Conservation (phyloP, 2,888 invertebrate species). For the Caenorhabditis macrosperma region DNA sequence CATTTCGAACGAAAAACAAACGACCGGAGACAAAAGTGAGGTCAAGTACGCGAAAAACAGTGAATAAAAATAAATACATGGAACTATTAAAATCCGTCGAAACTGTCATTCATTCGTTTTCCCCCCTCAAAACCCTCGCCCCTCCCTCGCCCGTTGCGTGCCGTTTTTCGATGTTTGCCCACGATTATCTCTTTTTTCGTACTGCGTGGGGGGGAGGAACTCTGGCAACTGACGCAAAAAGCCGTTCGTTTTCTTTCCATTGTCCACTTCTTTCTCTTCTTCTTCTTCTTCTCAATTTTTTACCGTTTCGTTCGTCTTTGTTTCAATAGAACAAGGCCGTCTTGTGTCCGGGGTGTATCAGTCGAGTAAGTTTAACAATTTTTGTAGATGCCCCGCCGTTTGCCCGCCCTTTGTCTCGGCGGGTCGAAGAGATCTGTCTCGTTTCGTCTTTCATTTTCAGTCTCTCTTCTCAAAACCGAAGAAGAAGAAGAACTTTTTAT, state of each 20-base stretch:
- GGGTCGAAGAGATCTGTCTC: slow-evolving; percentile 14
- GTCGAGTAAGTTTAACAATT: slow-evolving; percentile 43
- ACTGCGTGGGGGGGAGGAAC: too few relatives aligned
- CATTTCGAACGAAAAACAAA: too few relatives aligned
- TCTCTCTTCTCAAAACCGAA: slow-evolving; percentile 7
- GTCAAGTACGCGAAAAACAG: neutral
- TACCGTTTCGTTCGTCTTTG: slow-evolving; percentile 13
- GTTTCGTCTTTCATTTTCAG: slow-evolving; percentile 9
- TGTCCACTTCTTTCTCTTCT: too few relatives aligned
- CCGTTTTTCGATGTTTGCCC: slow-evolving; percentile 3
- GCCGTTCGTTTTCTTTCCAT: neutral
- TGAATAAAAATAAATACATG: neutral
- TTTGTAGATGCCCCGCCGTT: slow-evolving; percentile 6
- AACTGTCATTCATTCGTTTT: neutral
- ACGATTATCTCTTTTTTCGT: neutral
- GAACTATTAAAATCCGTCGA: neutral
- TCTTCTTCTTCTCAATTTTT: too few relatives aligned
- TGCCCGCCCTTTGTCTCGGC: slow-evolving; percentile 9
- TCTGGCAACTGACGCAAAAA: too few relatives aligned
- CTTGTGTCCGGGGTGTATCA: slow-evolving; percentile 10
- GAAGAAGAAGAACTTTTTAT: too few relatives aligned
- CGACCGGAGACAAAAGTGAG: too few relatives aligned
- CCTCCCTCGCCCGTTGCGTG: neutral
- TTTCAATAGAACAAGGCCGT: slow-evolving; percentile 34
- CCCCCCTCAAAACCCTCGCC: too few relatives aligned